A percentile compares a stretch with the other conserved stretches of the same genome.
These are phyloP conservation scores for Puma concolor DNA, from an alignment of 2,113 vertebrate genomes.

Conservation along the genomic window DNA sequence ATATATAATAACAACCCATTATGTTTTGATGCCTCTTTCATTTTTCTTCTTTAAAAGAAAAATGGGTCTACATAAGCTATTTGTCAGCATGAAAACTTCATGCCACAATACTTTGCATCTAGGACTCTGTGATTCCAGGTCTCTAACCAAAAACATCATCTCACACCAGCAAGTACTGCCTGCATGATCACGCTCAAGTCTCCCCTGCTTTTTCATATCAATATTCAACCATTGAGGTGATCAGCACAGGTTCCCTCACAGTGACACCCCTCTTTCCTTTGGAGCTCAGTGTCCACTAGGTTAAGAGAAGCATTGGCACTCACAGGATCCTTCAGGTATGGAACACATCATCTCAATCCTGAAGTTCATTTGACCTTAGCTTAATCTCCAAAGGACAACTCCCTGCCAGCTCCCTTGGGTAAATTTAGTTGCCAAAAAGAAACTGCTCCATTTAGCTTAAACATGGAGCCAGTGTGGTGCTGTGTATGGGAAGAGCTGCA, in stretches of 20 bases:
- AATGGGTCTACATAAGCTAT: neutral
- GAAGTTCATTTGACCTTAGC: neutral
- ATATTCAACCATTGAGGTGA: neutral
- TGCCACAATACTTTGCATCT: neutral
- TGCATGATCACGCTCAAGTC: neutral
- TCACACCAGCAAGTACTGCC: neutral
- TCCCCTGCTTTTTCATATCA: neutral
- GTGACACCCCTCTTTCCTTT: neutral
- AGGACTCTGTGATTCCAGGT: neutral
- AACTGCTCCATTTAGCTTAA: neutral
- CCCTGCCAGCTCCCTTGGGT: neutral
- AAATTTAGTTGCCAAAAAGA: neutral
- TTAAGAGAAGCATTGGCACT: neutral
- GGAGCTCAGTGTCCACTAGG: neutral
- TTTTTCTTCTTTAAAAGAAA: slow-evolving; percentile 6
- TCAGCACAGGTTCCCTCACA: neutral
- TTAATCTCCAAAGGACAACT: neutral
- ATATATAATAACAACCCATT: neutral
- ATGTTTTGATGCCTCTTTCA: neutral
- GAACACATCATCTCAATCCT: neutral
- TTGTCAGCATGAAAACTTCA: neutral
- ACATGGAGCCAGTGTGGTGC: neutral
- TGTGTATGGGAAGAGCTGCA: neutral
- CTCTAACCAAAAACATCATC: neutral
- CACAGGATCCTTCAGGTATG: neutral